Evolutionary conservation across 2,113 vertebrate species (phyloP).

Genomic region (Cervus canadensis): DNA sequence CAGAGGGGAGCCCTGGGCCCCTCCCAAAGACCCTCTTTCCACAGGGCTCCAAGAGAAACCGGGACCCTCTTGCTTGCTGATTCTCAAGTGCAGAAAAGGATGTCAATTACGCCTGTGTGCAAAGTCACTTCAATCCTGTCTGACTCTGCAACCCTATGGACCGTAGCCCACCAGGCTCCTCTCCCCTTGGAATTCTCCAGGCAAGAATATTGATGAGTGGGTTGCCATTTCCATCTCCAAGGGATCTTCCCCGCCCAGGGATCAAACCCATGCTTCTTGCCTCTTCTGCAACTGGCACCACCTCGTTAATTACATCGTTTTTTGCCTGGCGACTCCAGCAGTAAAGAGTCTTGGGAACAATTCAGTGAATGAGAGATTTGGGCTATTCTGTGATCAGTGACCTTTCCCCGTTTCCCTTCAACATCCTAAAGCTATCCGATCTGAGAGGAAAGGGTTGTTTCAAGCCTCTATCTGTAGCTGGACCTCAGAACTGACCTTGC

Average conservation of each 20-base stretch:
- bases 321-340: neutral
- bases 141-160: neutral
- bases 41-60: neutral
- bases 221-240: neutral
- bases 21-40: neutral
- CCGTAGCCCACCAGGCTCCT: neutral
- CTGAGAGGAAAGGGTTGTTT: neutral
- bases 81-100: neutral
- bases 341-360: neutral
- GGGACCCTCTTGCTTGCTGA: neutral
- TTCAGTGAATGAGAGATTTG: neutral
- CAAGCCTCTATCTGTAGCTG: neutral
- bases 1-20: neutral
- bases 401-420: neutral
- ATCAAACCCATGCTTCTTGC: neutral
- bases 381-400: neutral
- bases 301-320: neutral
- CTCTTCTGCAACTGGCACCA: neutral
- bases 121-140: fast-evolving
- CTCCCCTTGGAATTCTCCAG: neutral
- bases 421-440: neutral
- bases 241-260: neutral
- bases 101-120: neutral
- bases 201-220: neutral
- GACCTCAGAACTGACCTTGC: neutral